These are phyloP conservation scores for Xiphias gladius DNA, from an alignment of 2,113 vertebrate genomes.

Conservation along the genomic window DNA sequence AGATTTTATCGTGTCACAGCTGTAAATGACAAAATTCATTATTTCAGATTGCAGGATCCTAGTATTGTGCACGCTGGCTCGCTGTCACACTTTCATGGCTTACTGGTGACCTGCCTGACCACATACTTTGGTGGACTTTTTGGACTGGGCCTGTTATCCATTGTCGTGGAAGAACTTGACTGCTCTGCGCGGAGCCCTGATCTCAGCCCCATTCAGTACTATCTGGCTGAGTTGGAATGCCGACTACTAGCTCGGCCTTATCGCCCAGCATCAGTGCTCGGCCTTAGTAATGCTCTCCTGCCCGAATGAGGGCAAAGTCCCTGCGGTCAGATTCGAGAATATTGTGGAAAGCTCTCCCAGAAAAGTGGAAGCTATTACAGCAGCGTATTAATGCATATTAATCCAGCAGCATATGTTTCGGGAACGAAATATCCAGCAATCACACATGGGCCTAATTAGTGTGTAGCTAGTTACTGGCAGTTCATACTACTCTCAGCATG, in stretches of 20 bases:
- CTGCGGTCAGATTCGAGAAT: background rate
- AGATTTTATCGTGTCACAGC: background rate
- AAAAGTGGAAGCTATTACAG: background rate
- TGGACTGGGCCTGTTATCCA: background rate
- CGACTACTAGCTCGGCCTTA: slow-evolving; percentile 1
- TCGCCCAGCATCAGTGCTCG: slow-evolving; percentile 3
- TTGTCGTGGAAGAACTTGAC: slow-evolving; percentile 10
- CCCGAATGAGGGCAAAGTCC: slow-evolving; percentile 5
- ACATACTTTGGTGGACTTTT: background rate
- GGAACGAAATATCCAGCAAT: background rate
- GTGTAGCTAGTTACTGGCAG: background rate
- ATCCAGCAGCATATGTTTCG: background rate
- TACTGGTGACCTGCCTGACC: background rate
- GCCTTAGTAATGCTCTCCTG: slow-evolving; percentile 28
- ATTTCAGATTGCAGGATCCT: background rate
- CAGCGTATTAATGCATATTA: background rate
- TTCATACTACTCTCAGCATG: background rate
- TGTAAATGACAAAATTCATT: background rate
- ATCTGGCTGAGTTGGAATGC: background rate
- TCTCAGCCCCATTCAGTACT: background rate
- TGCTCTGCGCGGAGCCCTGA: background rate
- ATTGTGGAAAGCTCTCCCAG: background rate
- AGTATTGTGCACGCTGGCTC: background rate
- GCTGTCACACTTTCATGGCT: too few species aligned
- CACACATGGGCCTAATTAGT: background rate